These are phyloP conservation scores for Metacarcinus magister DNA, from an alignment of 2,888 invertebrate species.

Conservation along the genomic window DNA sequence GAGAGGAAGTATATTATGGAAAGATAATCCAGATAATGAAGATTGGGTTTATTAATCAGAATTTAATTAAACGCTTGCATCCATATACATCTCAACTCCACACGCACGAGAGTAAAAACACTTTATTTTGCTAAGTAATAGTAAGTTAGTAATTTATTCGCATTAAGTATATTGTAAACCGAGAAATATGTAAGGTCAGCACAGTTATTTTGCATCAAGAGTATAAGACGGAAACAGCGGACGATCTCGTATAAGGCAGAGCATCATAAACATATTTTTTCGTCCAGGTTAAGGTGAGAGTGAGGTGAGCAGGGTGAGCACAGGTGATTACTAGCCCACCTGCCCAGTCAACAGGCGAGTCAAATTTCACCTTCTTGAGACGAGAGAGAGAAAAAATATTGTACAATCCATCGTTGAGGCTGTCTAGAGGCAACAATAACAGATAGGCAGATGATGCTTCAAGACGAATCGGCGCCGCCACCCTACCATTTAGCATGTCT, in stretches of 20 bases:
- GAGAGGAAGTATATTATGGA: background rate
- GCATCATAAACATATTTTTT: background rate
- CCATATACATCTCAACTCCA: background rate
- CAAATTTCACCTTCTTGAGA: constrained; percentile 35
- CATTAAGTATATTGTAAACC: background rate
- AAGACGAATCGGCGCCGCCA: constrained; percentile 1
- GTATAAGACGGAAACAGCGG: background rate
- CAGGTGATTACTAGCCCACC: constrained; percentile 40
- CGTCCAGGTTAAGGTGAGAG: background rate
- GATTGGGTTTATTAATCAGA: background rate
- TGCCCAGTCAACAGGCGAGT: constrained; percentile 51
- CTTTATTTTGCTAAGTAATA: background rate
- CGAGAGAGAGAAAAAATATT: background rate
- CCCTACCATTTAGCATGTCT: constrained; percentile 42
- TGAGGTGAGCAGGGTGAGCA: constrained; percentile 26
- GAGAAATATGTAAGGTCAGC: background rate
- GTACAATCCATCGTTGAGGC: constrained; percentile 19
- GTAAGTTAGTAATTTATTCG: background rate
- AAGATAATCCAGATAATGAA: background rate
- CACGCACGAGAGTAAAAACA: constrained; percentile 12
- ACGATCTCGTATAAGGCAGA: background rate
- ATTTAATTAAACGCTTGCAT: background rate
- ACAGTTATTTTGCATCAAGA: background rate
- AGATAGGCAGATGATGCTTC: background rate
- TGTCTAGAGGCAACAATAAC: constrained; percentile 22